Evolutionary conservation across 1,140 invertebrate genomes (phyloP), one percentile per base, ranked within the genome.

Genomic region (Drosophila lowei): DNA sequence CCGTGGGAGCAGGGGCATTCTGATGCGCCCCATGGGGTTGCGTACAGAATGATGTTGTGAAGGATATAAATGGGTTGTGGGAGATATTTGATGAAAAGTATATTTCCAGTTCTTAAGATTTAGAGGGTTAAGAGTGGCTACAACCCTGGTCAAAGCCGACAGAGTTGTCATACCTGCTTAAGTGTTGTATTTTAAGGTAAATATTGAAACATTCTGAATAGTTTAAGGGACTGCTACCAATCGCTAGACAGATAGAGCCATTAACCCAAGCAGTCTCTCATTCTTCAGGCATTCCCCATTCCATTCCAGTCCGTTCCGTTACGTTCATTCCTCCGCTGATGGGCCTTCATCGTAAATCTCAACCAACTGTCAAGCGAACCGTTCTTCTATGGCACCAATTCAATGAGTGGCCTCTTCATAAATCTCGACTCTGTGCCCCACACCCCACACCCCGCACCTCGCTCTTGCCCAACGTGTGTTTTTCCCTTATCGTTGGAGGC

Each of bases 311-410:
- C 34, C 16, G 28, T 54, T 46, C 38, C 28, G 66, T 42, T 47
- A 25, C 18, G 34, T 5, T 38, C 66, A 53, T 55, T 52, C 43
- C 43, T 59, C n/a, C 9, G 21, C 18, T 25, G 15, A 47, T 50
- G 56, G 53, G 16, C 25, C 62, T 58, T 65, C 72, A 70, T 88
- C 72, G 75, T 86, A 86, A 88, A 86, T 86, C 83, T 88, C 83
- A 86, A 86, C 84, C 50, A 77, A 83, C 60, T 88, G 75, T 88
- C 84, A 86, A 54, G 48, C 43, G 34, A 23, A 71, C 42, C 59
- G 34, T 13, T 58, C 67, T 72, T 88, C 66, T 83, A 86, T 81
- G 83, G 78, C 83, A 83, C 30, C 84, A 83, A 86, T 89, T 83
- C 59, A 76, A 81, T 68, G 57, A 88, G 78, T 78, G 83, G 34